phyloP scores from a whole-genome alignment of 2,113 vertebrate species.

The Rhipidura dahli region DNA sequence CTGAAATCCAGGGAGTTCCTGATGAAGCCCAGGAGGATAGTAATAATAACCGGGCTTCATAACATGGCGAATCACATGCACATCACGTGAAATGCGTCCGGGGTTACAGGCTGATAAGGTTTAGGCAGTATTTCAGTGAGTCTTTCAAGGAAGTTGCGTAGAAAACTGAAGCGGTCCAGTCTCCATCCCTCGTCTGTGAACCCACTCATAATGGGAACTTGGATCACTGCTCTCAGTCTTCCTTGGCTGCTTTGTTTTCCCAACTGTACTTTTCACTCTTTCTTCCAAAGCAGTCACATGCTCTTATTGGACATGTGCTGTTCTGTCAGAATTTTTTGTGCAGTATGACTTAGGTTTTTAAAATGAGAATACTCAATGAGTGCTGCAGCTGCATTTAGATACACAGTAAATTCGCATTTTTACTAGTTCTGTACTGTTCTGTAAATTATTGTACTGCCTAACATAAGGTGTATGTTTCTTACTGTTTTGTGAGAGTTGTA shows the following conservation, averaged over 20 bases:
- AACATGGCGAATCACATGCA: rapidly evolving
- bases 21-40: rapidly evolving
- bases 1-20: rapidly evolving
- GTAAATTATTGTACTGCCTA: neutral
- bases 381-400: neutral
- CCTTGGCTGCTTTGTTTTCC: neutral
- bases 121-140: too few relatives aligned
- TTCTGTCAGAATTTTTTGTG: neutral
- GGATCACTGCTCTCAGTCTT: neutral
- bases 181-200: rapidly evolving
- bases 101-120: too few relatives aligned
- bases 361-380: neutral
- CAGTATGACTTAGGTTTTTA: neutral
- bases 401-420: neutral
- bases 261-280: neutral
- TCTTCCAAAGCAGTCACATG: neutral
- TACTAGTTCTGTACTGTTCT: neutral
- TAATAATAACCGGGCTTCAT: rapidly evolving
- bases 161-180: rapidly evolving
- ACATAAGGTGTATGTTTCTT: neutral
- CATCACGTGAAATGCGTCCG: rapidly evolving
- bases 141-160: neutral
- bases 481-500: neutral
- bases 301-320: rapidly evolving
- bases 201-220: rapidly evolving